Evolutionary conservation across 2,888 invertebrate species (phyloP).

Genomic region (Nomada ferruginata): DNA sequence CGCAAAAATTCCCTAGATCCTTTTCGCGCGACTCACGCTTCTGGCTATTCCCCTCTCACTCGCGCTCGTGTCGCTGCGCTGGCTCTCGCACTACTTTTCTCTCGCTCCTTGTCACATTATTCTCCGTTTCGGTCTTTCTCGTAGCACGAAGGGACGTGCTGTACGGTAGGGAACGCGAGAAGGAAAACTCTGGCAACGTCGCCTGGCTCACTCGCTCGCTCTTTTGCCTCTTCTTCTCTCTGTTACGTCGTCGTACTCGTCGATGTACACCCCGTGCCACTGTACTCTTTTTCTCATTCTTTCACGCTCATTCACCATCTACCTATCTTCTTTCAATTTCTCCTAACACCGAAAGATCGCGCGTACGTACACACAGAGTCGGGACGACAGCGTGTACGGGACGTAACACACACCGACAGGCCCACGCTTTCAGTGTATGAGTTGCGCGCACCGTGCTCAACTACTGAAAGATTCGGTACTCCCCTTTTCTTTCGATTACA

Average conservation of each 20-base stretch:
- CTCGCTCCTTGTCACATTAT: constrained; percentile 43
- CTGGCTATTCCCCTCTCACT: constrained; percentile 16
- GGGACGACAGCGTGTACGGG: constrained; percentile 42
- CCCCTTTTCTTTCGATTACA: not conserved
- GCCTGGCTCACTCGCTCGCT: constrained; percentile 74
- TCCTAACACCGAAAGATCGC: constrained; percentile 31
- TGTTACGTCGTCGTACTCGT: constrained; percentile 59
- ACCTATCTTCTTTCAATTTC: constrained; percentile 40
- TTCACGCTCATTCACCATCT: constrained; percentile 25
- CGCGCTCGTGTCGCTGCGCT: constrained; percentile 17
- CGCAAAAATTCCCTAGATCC: constrained; percentile 54
- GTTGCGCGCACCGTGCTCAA: constrained; percentile 35
- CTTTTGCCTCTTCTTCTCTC: constrained; percentile 68
- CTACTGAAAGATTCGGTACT: constrained; percentile 34
- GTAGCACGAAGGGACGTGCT: constrained; percentile 45
- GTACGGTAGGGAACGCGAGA: constrained; percentile 53
- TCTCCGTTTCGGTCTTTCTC: constrained; percentile 36
- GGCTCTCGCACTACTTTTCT: constrained; percentile 38
- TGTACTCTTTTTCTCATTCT: constrained; percentile 50
- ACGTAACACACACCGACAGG: constrained; percentile 47
- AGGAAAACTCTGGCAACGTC: constrained; percentile 79
- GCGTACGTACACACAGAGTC: constrained; percentile 7
- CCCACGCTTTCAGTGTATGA: constrained; percentile 41
- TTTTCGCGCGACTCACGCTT: constrained; percentile 39
- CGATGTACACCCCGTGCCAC: constrained; percentile 47